Evolutionary conservation across 2,797 vertebrate species (phyloP).

Genomic region (Acanthis flammea): DNA sequence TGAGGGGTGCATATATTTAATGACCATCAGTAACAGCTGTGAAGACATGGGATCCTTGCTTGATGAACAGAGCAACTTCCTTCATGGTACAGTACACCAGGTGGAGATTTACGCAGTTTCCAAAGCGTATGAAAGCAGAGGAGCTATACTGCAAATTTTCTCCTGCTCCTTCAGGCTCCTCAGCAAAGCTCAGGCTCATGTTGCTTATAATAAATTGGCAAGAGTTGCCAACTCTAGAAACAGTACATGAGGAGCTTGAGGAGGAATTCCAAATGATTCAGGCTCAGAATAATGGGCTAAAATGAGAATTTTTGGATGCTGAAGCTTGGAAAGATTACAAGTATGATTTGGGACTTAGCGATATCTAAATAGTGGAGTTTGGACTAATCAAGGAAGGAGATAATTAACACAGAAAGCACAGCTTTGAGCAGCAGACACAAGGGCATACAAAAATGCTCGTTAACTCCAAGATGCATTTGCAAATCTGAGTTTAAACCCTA

Average conservation of each 20-base stretch:
- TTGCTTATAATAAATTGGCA: neutral
- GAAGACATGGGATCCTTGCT: neutral
- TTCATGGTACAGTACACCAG: neutral
- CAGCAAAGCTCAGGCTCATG: neutral
- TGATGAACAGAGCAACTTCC: neutral
- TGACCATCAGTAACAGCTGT: neutral
- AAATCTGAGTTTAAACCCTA: neutral
- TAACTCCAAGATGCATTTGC: neutral
- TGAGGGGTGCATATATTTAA: neutral
- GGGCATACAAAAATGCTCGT: neutral
- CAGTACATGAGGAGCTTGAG: neutral
- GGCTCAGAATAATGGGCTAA: neutral
- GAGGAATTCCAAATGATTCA: neutral
- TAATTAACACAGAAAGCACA: neutral
- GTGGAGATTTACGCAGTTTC: neutral
- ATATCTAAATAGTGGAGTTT: neutral
- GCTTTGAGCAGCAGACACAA: neutral
- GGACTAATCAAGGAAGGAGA: neutral
- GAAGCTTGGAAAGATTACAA: neutral
- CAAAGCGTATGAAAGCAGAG: neutral
- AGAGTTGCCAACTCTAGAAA: neutral
- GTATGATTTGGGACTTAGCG: neutral
- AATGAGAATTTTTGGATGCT: neutral
- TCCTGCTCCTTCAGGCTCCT: neutral
- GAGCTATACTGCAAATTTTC: neutral